Conservation (phyloP, 2,888 invertebrate species). For the Nemotelus nigrinus region DNA sequence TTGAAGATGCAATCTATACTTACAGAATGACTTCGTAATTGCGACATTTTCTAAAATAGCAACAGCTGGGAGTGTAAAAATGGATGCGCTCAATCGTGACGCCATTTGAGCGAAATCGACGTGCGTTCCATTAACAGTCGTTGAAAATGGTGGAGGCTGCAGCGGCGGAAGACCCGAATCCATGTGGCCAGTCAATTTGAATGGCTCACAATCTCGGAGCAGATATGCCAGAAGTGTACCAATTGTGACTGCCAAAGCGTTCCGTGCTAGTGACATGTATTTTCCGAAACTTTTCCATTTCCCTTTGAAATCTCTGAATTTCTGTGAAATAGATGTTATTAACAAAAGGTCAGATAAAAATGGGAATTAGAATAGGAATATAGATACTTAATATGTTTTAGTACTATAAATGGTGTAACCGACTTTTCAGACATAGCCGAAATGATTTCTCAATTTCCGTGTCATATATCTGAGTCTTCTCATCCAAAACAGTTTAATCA, state of each 20-base stretch:
- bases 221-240: slow-evolving; percentile 74
- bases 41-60: slow-evolving; percentile 79
- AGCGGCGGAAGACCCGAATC: slow-evolving; percentile 78
- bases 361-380: no score
- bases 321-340: slow-evolving; percentile 58
- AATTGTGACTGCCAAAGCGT: slow-evolving; percentile 80
- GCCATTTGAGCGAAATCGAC: slow-evolving; percentile 66
- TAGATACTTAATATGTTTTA: no score
- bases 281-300: slow-evolving; percentile 55
- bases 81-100: slow-evolving; percentile 69
- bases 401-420: no score
- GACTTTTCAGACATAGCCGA: no score
- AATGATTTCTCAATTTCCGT: no score
- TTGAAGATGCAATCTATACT: slow-evolving; percentile 55
- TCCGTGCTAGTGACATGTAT: slow-evolving; percentile 74
- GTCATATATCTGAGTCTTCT: no score
- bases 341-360: no score
- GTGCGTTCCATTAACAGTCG: slow-evolving; percentile 69
- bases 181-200: slow-evolving; percentile 76
- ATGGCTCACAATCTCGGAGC: slow-evolving; percentile 69
- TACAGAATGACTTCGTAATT: slow-evolving; percentile 81
- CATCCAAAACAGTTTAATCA: no score
- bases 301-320: slow-evolving; percentile 66
- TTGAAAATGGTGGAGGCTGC: slow-evolving; percentile 74
- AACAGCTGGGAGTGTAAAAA: slow-evolving; percentile 76